Base-by-base conservation (phyloP, 2,113 vertebrate genomes). In the Anolis sagrei region DNA sequence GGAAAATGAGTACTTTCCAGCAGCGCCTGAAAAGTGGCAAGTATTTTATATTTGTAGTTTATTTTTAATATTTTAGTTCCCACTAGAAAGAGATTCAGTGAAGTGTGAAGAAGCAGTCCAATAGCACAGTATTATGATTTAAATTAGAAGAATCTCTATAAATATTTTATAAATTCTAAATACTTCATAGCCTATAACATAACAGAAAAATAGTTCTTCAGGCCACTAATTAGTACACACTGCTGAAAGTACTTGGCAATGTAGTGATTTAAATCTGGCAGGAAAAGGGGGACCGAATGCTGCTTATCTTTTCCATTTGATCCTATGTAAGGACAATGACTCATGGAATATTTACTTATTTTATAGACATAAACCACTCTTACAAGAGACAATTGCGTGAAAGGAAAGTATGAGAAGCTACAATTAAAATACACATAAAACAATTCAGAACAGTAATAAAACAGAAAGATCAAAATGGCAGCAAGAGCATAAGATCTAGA, bases 61-160 rank as follows among this genome's bases (percentile, higher is more conserved):
- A 73, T 73, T 80, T 86, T 80, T 86, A 86, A 62, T 80, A 54
- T 80, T 61, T 48, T 51, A 32, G 1, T 62, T 86, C 32, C 68
- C 77, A 49, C 9, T 54, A 44, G 72, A 13, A 39, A 14, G 29
- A 81, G 76, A 83, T 48, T 1, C 18, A 32, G 3, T 49, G 32
- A 78, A 54, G 44, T 76, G 13, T 76, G 16, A n/a, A 89, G 54
- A 79, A 84, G 51, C 2, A 2, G 51, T 75, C 79, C 76, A 58
- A 61, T 7, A 3, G 4, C 25, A n/a, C 39, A 44, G 75, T 87
- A 81, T 73, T 69, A 90, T 79, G 88, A 86, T 91, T 92, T 39
- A 82, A 82, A 44, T 18, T 83, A 61, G 14, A 76, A 75, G 54
- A 48, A 36, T 7, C 4, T 86, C 4, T 81, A 7, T 81, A 75